Conservation (phyloP, 2,797 vertebrate genomes). For the Sebastolobus alascanus region DNA sequence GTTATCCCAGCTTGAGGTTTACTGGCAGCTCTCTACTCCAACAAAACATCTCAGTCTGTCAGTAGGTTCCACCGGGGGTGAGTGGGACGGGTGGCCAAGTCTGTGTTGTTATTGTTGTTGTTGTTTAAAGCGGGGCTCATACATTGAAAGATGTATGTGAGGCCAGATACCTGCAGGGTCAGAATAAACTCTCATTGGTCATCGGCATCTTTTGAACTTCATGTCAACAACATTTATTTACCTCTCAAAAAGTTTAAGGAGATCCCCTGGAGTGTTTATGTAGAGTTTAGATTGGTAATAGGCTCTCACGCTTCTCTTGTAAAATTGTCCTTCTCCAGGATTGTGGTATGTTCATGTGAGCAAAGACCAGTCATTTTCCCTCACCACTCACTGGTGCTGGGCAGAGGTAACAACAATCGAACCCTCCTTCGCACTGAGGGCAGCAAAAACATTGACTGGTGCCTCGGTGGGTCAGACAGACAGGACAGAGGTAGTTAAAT, state of each 20-base stretch:
- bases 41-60: constrained; percentile 25
- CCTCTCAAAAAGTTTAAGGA: background rate
- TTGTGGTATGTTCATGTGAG: background rate
- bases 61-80: background rate
- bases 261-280: background rate
- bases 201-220: background rate
- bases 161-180: background rate
- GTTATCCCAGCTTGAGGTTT: constrained; percentile 61
- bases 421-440: background rate
- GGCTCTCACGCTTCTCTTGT: constrained; percentile 5
- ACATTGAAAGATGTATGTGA: background rate
- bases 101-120: constrained; percentile 6
- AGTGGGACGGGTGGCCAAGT: constrained; percentile 5
- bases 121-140: background rate
- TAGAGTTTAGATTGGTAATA: background rate
- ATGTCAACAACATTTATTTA: background rate
- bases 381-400: background rate
- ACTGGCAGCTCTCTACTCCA: constrained; percentile 21
- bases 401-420: background rate
- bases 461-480: background rate
- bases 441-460: background rate
- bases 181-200: constrained; percentile 1
- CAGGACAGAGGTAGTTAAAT: background rate
- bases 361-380: background rate
- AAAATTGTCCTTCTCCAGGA: background rate